Evolutionary conservation across 2,113 vertebrate genomes (phyloP).

Genomic region (Brachyhypopomus gauderio): DNA sequence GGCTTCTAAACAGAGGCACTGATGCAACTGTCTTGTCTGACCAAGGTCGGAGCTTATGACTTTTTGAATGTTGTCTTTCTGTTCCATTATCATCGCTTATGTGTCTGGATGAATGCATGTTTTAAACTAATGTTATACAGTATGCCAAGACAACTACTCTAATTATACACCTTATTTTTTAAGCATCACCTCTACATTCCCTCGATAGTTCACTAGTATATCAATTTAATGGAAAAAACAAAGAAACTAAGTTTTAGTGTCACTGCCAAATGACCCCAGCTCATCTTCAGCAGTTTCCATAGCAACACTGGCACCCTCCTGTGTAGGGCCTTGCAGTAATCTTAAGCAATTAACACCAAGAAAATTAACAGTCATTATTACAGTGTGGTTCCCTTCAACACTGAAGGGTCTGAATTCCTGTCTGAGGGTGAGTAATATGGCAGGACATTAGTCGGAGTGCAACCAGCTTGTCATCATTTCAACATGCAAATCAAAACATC

Average conservation of each 20-base stretch:
- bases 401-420: not conserved
- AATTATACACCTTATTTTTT: no score
- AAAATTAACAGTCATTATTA: constrained; percentile 57
- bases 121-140: no score
- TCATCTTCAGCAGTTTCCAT: constrained; percentile 49
- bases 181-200: no score
- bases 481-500: constrained; percentile 62
- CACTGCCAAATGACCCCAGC: constrained; percentile 42
- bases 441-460: constrained; percentile 5
- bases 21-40: no score
- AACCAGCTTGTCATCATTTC: constrained; percentile 55
- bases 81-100: no score
- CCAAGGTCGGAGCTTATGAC: no score
- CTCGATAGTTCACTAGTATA: no score
- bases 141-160: no score
- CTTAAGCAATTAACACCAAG: constrained; percentile 61
- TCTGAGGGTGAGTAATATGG: not conserved
- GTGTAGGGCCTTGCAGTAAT: constrained; percentile 31
- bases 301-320: constrained; percentile 42
- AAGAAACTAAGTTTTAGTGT: not conserved
- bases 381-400: constrained; percentile 34
- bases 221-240: not conserved
- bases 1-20: no score
- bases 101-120: no score
- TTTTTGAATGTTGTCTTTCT: no score